Evolutionary conservation across 2,888 invertebrate species (phyloP).

Genomic region (Conchocele bisecta): DNA sequence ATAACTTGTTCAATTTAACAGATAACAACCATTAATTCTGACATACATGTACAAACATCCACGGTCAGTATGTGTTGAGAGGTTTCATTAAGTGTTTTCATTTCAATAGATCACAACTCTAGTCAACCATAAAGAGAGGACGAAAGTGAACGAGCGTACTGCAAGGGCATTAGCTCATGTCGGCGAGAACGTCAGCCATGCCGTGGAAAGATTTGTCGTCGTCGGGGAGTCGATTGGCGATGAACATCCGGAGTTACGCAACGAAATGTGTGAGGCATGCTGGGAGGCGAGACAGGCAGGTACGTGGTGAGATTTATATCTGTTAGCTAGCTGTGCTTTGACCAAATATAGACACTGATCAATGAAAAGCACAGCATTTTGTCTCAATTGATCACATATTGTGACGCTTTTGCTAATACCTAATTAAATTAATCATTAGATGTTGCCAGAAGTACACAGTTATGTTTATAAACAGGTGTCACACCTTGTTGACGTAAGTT

Average conservation of each 20-base stretch:
- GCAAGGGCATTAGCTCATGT: conserved; percentile 92
- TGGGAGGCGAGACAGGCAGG: conserved; percentile 98
- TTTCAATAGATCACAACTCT: conserved; percentile 92
- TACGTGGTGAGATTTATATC: conserved; percentile 85
- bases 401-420: too few relatives aligned
- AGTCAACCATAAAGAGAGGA: conserved; percentile 89
- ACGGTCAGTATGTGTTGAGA: background rate
- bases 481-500: too few relatives aligned
- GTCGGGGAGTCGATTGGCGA: conserved; percentile 99
- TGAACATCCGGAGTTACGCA: conserved; percentile 97
- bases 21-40: background rate
- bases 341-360: too few relatives aligned
- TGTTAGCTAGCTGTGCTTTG: too few relatives aligned
- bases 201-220: conserved; percentile 98
- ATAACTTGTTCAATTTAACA: too few relatives aligned
- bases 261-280: conserved; percentile 99
- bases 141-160: conserved; percentile 85
- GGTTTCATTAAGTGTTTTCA: background rate
- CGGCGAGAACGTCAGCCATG: conserved; percentile 97
- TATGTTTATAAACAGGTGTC: too few relatives aligned
- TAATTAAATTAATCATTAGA: too few relatives aligned
- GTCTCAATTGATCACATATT: too few relatives aligned
- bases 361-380: too few relatives aligned
- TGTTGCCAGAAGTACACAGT: too few relatives aligned
- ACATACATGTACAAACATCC: background rate